Base-by-base conservation (phyloP, 92 coral and sea anemone species). In the Plumapathes pennacea region DNA sequence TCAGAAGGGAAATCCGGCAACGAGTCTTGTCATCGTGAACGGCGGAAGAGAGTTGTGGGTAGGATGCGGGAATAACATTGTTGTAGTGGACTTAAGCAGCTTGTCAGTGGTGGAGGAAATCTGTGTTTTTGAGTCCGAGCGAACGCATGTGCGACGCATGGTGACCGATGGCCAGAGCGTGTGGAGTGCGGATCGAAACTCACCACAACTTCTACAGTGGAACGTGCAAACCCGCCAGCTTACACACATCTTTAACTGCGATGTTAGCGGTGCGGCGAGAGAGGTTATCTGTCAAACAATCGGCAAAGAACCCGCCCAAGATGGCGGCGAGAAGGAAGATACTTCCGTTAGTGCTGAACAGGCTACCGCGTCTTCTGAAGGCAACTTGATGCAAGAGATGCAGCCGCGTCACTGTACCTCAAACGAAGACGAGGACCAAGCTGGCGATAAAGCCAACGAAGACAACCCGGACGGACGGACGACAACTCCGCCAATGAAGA, bases 111-210 rank as follows among this genome's bases (percentile, higher is more conserved):
- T 72, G 64, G 85, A 94, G 41, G 96, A 84, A 74, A 81, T 94
- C 19, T 73, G 77, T 41, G 98, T 85, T 45, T 94, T 84, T 63
- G 67, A 50, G 30, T 80, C 98, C 2, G 82, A 51, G 57, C 82
- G 94, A 49, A 84, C 90, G 5, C 90, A 94, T 47, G 74, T 94
- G 34, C 89, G 98, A 17, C 78, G 76, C 23, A 94, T 94, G 89
- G 96, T 84, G 10, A 77, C 89, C 1, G 77, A 80, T 46, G 95
- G 91, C 8, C 64, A 42, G n/a, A 78, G 76, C 2, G 99, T 88
- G 11, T 94, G 96, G 84, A 88, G 90, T 33, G 85, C 78, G 22
- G 96, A 89, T 68, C 85, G 99, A 2, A 80, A 83, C 12, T 89
- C 90, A 9, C 36, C 96, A 10, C 77, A 84, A 40, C 79, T 94